Evolutionary conservation across 23 tunicate genomes (phyloP), one percentile per base, ranked within the genome.

Genomic region (Phallusia fumigata): DNA sequence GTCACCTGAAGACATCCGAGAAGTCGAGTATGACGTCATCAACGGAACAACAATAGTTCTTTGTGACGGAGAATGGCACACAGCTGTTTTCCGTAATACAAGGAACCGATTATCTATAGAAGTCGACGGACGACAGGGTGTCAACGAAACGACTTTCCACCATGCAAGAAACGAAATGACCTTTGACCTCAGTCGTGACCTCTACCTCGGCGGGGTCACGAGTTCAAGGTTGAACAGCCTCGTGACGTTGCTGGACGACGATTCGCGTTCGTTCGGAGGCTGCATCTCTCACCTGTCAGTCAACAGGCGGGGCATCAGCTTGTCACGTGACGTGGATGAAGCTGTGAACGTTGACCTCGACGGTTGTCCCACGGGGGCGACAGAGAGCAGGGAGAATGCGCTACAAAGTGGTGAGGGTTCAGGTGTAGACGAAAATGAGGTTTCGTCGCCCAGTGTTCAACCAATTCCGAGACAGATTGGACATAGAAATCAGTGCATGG

Each of bases 31-130:
- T 53, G 81, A 45, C 6, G 53, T 36, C 40, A 73, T 34, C 21
- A 35, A 31, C 28, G 30, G 40, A 0, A 18, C 52, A 15, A 76
- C 36, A 64, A 32, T 64, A 18, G 19, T 73, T 45, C 78, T 88
- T 32, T 93, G 97, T 76, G 97, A 93, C 73, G 92, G 92, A 75
- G 65, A 84, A 28, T 93, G 97, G 97, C 97, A 93, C 82, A 47
- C 65, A 36, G 83, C 84, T 1, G 75, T 40, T 33, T 78, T 88
- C 33, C 79, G 78, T 0, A 87, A 80, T 64, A 75, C 49, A 11
- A 28, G 36, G 18, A 72, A 79, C 32, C 79, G 64, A 11, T 15
- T 87, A 24, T 53, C 64, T 15, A 75, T 87, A 50, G 72, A 76
- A 75, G 58, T 92, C 35, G 88, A 92, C 69, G 69, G 69, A 5